Conservation (phyloP, 2,888 invertebrate genomes). For the Pristionchus mayeri region DNA sequence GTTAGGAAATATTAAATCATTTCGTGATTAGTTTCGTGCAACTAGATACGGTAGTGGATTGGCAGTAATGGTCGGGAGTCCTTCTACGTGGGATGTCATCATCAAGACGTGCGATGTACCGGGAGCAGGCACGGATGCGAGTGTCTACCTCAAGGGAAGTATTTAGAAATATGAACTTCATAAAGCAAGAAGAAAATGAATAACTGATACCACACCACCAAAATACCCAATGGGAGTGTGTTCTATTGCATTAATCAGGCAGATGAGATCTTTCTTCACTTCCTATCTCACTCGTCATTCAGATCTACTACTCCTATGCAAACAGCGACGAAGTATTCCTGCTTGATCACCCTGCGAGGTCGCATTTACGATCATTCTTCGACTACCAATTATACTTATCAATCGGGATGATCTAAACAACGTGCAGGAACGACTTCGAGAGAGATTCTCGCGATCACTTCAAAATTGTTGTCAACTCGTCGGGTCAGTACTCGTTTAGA, state of each 20-base stretch:
- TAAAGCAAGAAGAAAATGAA: not conserved
- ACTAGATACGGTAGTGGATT: not conserved
- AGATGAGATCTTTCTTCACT: too few species aligned
- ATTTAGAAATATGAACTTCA: not conserved
- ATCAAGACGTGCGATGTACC: slow-evolving; percentile 65
- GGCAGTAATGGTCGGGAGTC: not conserved
- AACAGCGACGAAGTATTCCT: slow-evolving; percentile 65
- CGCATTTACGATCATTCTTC: not conserved
- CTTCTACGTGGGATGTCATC: slow-evolving; percentile 66
- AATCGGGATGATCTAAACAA: not conserved
- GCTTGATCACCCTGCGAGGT: slow-evolving; percentile 61
- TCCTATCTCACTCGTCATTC: too few species aligned
- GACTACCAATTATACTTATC: too few species aligned
- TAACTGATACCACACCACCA: not conserved
- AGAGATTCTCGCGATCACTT: slow-evolving; percentile 66
- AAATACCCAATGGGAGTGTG: not conserved
- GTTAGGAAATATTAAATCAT: not conserved
- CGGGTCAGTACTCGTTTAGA: not conserved
- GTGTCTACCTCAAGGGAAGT: slow-evolving; percentile 61
- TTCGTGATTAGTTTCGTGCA: not conserved
- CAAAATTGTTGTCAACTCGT: slow-evolving; percentile 59
- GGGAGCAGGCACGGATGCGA: slow-evolving; percentile 69
- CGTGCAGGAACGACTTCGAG: slow-evolving; percentile 68
- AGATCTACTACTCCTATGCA: slow-evolving; percentile 62
- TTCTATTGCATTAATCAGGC: not conserved